Percentiles rank a stretch among this genome's conserved stretches.
Evolutionary conservation across 1,140 invertebrate genomes (phyloP).

Genomic region (Drosophila prosaltans): DNA sequence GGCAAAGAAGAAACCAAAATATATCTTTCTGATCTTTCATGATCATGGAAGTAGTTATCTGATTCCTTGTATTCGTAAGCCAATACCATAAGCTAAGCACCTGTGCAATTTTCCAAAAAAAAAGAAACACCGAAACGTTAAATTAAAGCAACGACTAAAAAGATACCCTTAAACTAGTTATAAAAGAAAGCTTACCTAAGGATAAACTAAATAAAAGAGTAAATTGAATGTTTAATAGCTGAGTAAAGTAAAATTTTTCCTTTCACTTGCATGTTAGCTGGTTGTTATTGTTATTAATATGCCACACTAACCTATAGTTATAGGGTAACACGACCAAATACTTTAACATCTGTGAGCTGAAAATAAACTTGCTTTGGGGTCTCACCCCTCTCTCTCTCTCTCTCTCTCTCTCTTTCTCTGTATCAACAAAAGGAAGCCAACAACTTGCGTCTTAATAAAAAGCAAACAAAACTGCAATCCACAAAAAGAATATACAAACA

Average conservation of each 20-base stretch:
- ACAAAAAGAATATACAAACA: slow-evolving; percentile 28
- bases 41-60: slow-evolving; percentile 32
- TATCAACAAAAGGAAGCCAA: slow-evolving; percentile 44
- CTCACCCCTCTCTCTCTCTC: slow-evolving; percentile 8
- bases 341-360: slow-evolving; percentile 8
- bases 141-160: slow-evolving; percentile 9
- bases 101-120: slow-evolving; percentile 56
- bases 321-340: not conserved
- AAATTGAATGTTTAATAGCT: too few species aligned
- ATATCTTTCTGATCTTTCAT: not conserved
- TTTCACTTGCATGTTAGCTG: too few species aligned
- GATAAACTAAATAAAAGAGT: too few species aligned
- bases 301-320: not conserved
- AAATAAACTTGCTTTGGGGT: slow-evolving; percentile 52
- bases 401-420: slow-evolving; percentile 20
- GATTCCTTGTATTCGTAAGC: slow-evolving; percentile 41
- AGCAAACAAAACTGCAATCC: slow-evolving; percentile 57
- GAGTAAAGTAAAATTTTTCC: too few species aligned
- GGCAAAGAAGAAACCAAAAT: not conserved
- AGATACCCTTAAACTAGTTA: not conserved
- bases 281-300: not conserved
- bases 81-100: slow-evolving; percentile 51
- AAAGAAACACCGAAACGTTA: slow-evolving; percentile 10
- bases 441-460: slow-evolving; percentile 54
- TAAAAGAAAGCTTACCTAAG: not conserved